These are phyloP conservation scores for Telmatherina bonti DNA, from an alignment of 2,797 vertebrate genomes.

Conservation along the genomic window DNA sequence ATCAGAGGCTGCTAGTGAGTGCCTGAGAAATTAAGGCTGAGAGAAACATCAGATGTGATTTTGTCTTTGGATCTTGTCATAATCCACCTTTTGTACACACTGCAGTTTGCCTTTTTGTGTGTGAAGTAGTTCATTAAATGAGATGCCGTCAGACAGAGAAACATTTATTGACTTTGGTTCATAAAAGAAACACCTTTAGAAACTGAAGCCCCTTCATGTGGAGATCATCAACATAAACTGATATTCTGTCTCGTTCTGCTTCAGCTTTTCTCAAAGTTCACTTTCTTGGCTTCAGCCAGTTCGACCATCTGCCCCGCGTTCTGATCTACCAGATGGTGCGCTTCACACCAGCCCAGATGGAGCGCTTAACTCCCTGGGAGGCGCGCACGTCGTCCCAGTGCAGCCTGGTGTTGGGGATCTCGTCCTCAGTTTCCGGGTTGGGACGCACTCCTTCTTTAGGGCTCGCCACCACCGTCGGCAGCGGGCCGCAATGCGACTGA, in stretches of 20 bases:
- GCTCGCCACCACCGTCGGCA: conserved; percentile 88
- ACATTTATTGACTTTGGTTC: conserved; percentile 2
- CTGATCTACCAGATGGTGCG: conserved; percentile 81
- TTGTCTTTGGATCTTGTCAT: no score
- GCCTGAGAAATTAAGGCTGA: no score
- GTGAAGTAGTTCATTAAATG: background rate
- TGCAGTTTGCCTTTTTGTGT: background rate
- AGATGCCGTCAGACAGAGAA: conserved; percentile 1
- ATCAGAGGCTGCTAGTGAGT: no score
- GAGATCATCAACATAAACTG: background rate
- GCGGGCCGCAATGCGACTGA: conserved; percentile 84
- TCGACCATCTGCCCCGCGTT: conserved; percentile 1
- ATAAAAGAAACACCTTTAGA: background rate
- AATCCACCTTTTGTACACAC: no score
- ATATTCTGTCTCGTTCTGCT: no score
- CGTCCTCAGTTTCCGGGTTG: conserved; percentile 83
- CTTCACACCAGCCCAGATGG: conserved; percentile 86
- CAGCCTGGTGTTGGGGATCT: conserved; percentile 84
- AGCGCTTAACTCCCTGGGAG: conserved; percentile 85
- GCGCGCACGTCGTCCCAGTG: conserved; percentile 89
- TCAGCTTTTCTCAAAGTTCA: background rate
- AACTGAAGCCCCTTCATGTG: background rate
- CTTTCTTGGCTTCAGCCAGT: background rate
- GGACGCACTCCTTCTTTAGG: conserved; percentile 70
- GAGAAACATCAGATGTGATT: no score